Evolutionary conservation across 37 sponge, comb jelly and placozoan genomes (phyloP), one percentile per base, ranked within the genome.

Genomic region (Axinella damicornis): DNA sequence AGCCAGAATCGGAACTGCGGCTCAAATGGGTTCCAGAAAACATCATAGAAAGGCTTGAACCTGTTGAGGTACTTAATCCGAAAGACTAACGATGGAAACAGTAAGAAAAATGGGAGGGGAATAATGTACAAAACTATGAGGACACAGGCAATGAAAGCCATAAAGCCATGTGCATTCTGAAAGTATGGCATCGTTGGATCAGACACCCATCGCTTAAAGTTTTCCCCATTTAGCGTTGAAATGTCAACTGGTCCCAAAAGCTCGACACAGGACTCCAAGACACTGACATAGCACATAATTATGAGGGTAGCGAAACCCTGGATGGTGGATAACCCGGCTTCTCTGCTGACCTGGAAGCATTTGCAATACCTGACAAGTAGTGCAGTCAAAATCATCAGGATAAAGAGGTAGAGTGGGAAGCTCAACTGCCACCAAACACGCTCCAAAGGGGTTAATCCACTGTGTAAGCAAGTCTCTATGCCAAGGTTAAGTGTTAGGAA

Each of bases 381-480:
- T 22, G 5, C n/a, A 14, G 62, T 34, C 2, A 63, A 21, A 35
- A 40, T 54, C 66, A 78, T 78, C 25, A 78, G 38, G 15, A 78
- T 13, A 41, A 64, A 78, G 37, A 78, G 53, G 60, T 78, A 78
- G 16, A 78, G 19, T 13, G 79, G 66, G 53, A 78, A 78, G n/a
- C 31, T 17, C 25, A 78, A 27, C 19, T 63, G 39, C 65, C 60
- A 41, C 38, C 65, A 61, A 34, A 57, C 36, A 13, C 79, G 79
- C 36, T 36, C 66, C 18, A 78, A 21, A 4, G 79, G 9, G 1
- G 66, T 35, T 67, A 78, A 64, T 2, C 52, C 66, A 21, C 39
- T 35, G 39, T 46, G 63, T 65, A 78, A 78, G 53, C 79, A 78
- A 36, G 79, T 61, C 79, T 78, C 79, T 37, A 78, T 78, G 24